These are phyloP conservation scores for Clinocottus analis DNA, from an alignment of 2,113 vertebrate species.

Conservation along the genomic window DNA sequence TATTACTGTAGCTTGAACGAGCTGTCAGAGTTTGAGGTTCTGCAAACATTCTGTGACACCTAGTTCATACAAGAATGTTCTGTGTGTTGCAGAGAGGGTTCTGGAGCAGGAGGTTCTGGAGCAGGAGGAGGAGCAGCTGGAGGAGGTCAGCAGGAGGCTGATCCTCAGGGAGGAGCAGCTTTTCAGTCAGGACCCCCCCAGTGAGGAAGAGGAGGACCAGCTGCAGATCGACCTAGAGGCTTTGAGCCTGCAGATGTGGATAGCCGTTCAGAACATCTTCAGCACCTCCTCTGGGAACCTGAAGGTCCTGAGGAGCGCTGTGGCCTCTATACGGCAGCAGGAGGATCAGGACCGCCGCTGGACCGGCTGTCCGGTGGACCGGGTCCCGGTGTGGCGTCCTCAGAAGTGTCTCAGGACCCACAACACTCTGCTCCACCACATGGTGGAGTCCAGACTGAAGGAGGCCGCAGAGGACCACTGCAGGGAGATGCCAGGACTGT, in stretches of 20 bases:
- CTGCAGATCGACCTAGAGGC: constrained; percentile 74
- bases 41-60: background rate
- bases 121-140: constrained; percentile 37
- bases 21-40: background rate
- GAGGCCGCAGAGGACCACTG: constrained; percentile 36
- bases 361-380: constrained; percentile 24
- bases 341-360: constrained; percentile 80
- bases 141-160: constrained; percentile 75
- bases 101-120: background rate
- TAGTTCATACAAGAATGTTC: background rate
- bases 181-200: constrained; percentile 52
- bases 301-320: constrained; percentile 81
- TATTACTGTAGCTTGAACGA: too few species aligned
- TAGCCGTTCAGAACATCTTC: constrained; percentile 80
- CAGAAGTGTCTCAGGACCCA: constrained; percentile 83
- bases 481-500: constrained; percentile 6
- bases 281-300: constrained; percentile 37
- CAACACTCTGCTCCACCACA: constrained; percentile 73
- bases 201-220: constrained; percentile 77
- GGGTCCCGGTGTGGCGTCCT: constrained; percentile 76
- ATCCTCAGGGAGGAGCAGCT: constrained; percentile 82
- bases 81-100: constrained; percentile 5
- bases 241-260: constrained; percentile 80
- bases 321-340: constrained; percentile 84
- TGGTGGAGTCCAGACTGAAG: constrained; percentile 80